Evolutionary conservation across 2,888 invertebrate genomes (phyloP).

Genomic region (Hyposoter dolosus): DNA sequence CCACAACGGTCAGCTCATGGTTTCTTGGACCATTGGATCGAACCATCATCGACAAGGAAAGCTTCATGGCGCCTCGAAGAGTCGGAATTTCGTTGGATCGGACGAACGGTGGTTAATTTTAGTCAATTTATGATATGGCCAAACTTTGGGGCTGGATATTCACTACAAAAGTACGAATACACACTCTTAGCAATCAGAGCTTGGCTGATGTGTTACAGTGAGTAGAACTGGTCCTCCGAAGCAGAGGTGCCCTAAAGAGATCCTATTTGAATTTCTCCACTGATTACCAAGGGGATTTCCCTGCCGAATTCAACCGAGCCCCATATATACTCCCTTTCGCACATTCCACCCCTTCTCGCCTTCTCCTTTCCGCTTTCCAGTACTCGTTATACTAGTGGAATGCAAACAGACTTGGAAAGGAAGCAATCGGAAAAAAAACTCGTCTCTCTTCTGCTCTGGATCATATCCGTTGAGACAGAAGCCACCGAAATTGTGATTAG

Average conservation of each 20-base stretch:
- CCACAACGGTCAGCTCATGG: background rate
- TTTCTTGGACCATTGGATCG: conserved; percentile 1
- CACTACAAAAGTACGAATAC: conserved; percentile 37
- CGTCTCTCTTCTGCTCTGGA: conserved; percentile 33
- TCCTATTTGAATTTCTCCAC: conserved; percentile 72
- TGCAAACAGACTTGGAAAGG: conserved; percentile 51
- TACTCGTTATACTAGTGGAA: conserved; percentile 35
- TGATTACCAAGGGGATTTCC: conserved; percentile 72
- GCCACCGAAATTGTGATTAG: conserved; percentile 16
- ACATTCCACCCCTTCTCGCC: background rate
- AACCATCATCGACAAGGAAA: background rate
- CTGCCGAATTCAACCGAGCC: conserved; percentile 56
- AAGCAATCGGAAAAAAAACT: conserved; percentile 14
- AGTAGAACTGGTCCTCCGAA: conserved; percentile 50
- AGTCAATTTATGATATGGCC: background rate
- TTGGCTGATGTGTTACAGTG: conserved; percentile 42
- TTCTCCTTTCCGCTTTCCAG: background rate
- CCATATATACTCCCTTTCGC: conserved; percentile 32
- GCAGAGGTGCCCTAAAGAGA: conserved; percentile 72
- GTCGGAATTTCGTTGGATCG: background rate
- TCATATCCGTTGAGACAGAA: conserved; percentile 37
- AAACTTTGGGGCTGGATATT: conserved; percentile 3
- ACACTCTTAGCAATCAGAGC: conserved; percentile 53
- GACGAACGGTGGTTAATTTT: conserved; percentile 10
- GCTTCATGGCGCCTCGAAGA: background rate